Base-by-base conservation (phyloP, 2,888 invertebrate species). In the Periphyllus acericola region DNA sequence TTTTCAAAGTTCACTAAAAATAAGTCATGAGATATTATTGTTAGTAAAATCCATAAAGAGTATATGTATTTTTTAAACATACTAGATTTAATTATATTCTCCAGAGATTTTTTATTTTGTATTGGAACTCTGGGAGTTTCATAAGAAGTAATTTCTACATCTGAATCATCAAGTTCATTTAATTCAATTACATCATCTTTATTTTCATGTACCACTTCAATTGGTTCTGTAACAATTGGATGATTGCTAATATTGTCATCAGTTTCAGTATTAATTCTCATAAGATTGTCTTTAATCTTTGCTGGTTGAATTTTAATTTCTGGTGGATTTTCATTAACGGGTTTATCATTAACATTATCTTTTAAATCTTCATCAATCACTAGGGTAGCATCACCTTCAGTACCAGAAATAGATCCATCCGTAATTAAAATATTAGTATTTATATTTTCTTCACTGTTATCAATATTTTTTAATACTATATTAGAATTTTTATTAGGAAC, bases 1-100 rank as follows among this genome's bases (percentile, higher is more conserved):
- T 79, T 80, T 32, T 87, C 55, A 79, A 79, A 79, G 46, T 87
- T 87, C 55, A 60, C 86, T 87, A 40, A 86, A 71, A 87, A 86
- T 46, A 68, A 68, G 79, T 25, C 1, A 29, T 4, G 14, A 40
- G 75, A 40, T 52, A 75, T 76, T 76, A 66, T 46, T 75, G 21
- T 32, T 46, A 84, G 1, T 66, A 68, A 60, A 75, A 76, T 55
- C 14, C 25, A 79, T 4, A 60, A 46, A 46, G 14, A 14, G 8
- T 1, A 46, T 46, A 14, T n/a, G 36, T 55, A 40, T 29, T 36
- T 52, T 60, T 84, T 4, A 32, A 34, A 76, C 84, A 3, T 76
- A 84, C 84, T 46, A 68, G 75, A 32, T 76, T 76, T 76, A 25
- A 84, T 84, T 66, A 84, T 66, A 68, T 66, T 9, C 32, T 84